Conservation (phyloP, 2,797 vertebrate species). For the Enteromius treurensis region DNA sequence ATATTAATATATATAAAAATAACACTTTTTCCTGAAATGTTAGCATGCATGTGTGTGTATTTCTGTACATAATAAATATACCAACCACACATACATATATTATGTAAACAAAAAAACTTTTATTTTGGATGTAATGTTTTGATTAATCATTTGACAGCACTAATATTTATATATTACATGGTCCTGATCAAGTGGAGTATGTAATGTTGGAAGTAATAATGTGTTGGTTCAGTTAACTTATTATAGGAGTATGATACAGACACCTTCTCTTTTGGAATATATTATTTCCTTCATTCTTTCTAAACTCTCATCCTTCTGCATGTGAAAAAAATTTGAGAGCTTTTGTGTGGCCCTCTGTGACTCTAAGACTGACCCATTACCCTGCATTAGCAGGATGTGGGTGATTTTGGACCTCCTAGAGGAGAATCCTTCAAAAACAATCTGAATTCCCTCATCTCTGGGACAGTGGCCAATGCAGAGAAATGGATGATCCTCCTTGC, state of each 20-base stretch:
- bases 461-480: constrained; percentile 6
- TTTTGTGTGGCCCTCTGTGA: constrained; percentile 33
- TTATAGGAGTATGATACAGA: neutral
- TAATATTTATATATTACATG: too few relatives aligned
- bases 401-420: constrained; percentile 40
- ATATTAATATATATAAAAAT: too few relatives aligned
- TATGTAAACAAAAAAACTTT: too few relatives aligned
- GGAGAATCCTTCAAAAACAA: constrained; percentile 47
- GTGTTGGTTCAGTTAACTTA: neutral
- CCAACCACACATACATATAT: too few relatives aligned
- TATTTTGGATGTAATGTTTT: too few relatives aligned
- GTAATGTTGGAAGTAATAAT: neutral
- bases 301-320: constrained; percentile 15
- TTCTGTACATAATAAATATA: too few relatives aligned
- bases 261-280: neutral
- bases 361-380: constrained; percentile 48
- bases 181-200: too few relatives aligned
- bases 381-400: constrained; percentile 46
- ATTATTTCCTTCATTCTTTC: neutral
- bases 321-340: constrained; percentile 14
- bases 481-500: constrained; percentile 28
- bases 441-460: constrained; percentile 26
- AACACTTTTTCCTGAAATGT: too few relatives aligned
- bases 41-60: too few relatives aligned
- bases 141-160: too few relatives aligned